Percentiles rank a stretch among this genome's conserved stretches.
phyloP scores from a whole-genome alignment of 2,113 vertebrate species.

The Bos javanicus region DNA sequence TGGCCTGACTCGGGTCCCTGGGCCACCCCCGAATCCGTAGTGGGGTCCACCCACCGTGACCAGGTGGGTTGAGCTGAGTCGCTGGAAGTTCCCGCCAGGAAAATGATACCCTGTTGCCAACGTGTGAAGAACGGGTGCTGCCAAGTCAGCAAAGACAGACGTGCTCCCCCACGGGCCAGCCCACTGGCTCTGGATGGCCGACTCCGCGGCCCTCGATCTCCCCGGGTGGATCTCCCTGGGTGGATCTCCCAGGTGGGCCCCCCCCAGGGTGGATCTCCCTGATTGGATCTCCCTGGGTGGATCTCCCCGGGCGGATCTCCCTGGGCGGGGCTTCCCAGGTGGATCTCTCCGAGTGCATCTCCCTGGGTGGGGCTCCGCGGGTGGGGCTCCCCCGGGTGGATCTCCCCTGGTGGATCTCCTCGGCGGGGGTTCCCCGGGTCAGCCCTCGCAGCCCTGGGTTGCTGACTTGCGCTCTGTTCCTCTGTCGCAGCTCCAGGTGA shows the following conservation, averaged over 20 bases:
- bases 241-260: too few species aligned
- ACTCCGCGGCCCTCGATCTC: not conserved
- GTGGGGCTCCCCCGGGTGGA: too few species aligned
- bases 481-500: slow-evolving; percentile 82
- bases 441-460: accelerated
- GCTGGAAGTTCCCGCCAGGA: too few species aligned
- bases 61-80: accelerated
- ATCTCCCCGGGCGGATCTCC: too few species aligned
- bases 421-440: accelerated
- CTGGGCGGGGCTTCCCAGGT: too few species aligned
- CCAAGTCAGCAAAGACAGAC: accelerated
- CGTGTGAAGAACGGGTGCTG: accelerated
- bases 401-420: too few species aligned
- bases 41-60: not conserved
- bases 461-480: not conserved
- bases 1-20: not conserved
- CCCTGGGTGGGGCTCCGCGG: not conserved
- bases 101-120: accelerated
- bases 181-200: accelerated
- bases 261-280: too few species aligned
- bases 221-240: not conserved
- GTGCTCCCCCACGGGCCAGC: accelerated
- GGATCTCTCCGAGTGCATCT: too few species aligned
- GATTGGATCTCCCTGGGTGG: too few species aligned
- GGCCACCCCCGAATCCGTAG: not conserved